phyloP scores from a whole-genome alignment of 2,113 vertebrate species.

The Probosciger aterrimus region DNA sequence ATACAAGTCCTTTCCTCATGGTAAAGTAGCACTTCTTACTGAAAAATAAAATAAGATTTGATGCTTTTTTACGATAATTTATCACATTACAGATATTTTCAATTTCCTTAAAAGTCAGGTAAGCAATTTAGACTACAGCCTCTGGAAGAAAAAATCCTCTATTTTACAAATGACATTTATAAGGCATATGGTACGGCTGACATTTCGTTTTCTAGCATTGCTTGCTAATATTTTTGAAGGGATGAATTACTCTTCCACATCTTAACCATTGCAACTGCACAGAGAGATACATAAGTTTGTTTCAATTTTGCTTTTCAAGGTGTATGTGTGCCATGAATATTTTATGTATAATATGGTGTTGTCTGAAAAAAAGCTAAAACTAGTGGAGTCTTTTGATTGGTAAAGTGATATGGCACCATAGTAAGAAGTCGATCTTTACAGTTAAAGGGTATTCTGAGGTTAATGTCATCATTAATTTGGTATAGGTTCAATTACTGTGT shows the following conservation, averaged over 20 bases:
- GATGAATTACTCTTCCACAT: constrained; percentile 1
- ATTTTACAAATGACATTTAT: constrained; percentile 3
- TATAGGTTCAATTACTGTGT: not conserved
- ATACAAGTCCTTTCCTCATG: not conserved
- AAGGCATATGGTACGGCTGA: not conserved
- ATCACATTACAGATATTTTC: not conserved
- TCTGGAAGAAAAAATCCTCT: not conserved
- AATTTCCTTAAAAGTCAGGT: not conserved
- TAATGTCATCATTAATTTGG: not conserved
- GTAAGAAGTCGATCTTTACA: not conserved
- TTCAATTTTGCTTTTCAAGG: not conserved
- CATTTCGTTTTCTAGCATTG: constrained; percentile 12
- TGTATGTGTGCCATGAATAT: not conserved
- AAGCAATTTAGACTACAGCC: not conserved
- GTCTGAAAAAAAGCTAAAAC: not conserved
- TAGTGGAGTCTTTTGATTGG: not conserved
- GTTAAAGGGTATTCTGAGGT: not conserved
- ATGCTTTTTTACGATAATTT: not conserved
- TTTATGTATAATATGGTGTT: not conserved
- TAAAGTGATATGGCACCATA: not conserved
- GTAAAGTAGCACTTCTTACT: not conserved
- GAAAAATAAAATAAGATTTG: not conserved
- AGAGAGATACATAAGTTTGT: not conserved
- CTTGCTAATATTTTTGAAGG: constrained; percentile 9
- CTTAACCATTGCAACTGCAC: not conserved